Base-by-base conservation (phyloP, 2,113 vertebrate genomes). In the Daboia siamensis region DNA sequence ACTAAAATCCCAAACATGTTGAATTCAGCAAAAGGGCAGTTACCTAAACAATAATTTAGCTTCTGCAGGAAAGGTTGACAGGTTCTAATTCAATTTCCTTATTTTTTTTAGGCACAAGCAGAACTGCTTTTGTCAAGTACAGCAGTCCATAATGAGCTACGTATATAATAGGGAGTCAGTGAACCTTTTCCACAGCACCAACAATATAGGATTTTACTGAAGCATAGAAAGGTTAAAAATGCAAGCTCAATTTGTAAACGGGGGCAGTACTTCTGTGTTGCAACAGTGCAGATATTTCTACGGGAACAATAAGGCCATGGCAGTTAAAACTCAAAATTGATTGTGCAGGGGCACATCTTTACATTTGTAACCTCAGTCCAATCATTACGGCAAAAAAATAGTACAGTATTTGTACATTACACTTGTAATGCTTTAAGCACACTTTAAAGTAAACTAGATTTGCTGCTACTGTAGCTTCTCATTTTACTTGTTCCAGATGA, bases 21-120 rank as follows among this genome's bases (percentile, higher is more conserved):
- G 64, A 94, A 95, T 96, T 96, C 94, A 96, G 95, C 97, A 96
- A 95, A 92, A 97, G 96, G 96, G 96, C 96, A 96, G 93, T 96
- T 94, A 96, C 94, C 93, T 94, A 96, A 93, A 97, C 94, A 94
- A 96, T 97, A 95, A 94, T 90, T 96, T 96, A 94, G 96, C 96
- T 96, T 96, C 96, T 94, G 90, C 94, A 95, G 86, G 93, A 91
- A 91, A 94, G 95, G 96, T 91, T 95, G 95, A 95, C 96, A 94
- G 96, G 91, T 96, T 96, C 95, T 95, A 95, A 90, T 96, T 97
- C 95, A 94, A 89, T 91, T 94, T 96, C 95, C 95, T 97, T 96
- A 94, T 55, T 39, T 95, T 51, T 90, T 95, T 91, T 94, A 98
- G 97, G 97, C 97, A 98, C 96, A 96, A 97, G 96, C 97, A 96